Base-by-base conservation (phyloP, 2,113 vertebrate genomes). In the Ginglymostoma cirratum region DNA sequence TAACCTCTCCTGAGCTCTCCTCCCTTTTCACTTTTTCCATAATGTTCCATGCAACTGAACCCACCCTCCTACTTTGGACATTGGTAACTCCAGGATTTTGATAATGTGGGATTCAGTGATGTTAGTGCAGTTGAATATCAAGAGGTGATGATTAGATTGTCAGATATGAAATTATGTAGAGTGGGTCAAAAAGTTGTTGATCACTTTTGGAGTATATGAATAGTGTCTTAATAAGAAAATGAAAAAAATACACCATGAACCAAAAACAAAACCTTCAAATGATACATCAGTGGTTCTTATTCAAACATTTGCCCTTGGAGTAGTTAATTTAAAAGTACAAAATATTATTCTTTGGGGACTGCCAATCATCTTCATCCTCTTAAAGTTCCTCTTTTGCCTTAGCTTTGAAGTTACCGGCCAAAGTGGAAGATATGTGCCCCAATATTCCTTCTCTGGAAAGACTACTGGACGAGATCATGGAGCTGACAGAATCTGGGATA, bases 391-490 rank as follows among this genome's bases (percentile, higher is more conserved):
- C 69, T 67, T 48, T 0, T 66, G 34, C 96, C 24, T 66, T 95
- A 99, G 98, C 98, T 96, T 97, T 98, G 23, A 98, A 96, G 96
- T 97, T 99, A 69, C 98, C 99, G 34, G 86, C 97, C 61, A 98
- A 97, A 14, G 98, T 99, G 67, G 98, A 98, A 70, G 98, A 99
- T 0, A 97, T 98, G 72, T 99, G 98, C 96, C 98, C 98, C 45
- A 97, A 98, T 85, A 98, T 99, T 96, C 99, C 99, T 0, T 99
- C 98, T 70, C 96, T 99, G 96, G 98, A 98, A 96, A 99, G 98
- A 83, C 98, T 98, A 96, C 98, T 99, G 97, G 98, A 99, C 95
- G 99, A 99, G 97, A 99, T 99, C 86, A 98, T 98, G 97, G 98
- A 99, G 87, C 96, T 99, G 96, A 98, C 99, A 0, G 98, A 99